Evolutionary conservation across 2,113 vertebrate species (phyloP), one percentile per base, ranked within the genome.

Genomic region (Burhinus oedicnemus): DNA sequence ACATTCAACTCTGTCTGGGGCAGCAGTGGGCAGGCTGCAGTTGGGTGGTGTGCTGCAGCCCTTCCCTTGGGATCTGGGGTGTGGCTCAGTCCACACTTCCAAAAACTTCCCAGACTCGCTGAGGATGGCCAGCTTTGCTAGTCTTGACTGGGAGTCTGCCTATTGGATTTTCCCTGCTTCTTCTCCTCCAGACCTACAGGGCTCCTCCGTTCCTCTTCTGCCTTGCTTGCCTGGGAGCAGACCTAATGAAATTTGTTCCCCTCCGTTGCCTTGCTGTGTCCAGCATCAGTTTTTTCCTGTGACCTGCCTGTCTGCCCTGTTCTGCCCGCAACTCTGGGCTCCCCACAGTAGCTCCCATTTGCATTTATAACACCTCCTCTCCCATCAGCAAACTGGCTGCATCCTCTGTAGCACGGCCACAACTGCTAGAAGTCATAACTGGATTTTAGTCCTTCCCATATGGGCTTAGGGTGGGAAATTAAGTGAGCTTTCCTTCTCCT

Each of bases 271-370:
- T 71, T n/a, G 16, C 42, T 17, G 38, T 57, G 21, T 68, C 74
- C 75, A 75, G 40, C 42, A 64, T 32, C 51, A 40, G 5, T 55
- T 83, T 8, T 64, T n/a, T 32, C 42, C 83, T 8, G 12, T 27
- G n/a, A n/a, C 42, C 47, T 57, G 34, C 51, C 42, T 29, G 9
- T 54, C 52, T 68, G 11, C 26, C 26, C 40, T 29, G 11, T 32
- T 68, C 49, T 18, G 11, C 23, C 44, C 3, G 0, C 0, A 0
- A 8, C 7, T 11, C 84, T 49, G 14, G 12, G 58, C 62, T 87
- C 49, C 36, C 49, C 26, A 11, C 9, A 61, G 60, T 55, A 58
- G 57, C 27, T 12, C 21, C 8, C 3, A 5, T 5, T 55, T 68
- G 61, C 38, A 14, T 79, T 88, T 85, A 17, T 21, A 78, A 47